A percentile compares a stretch with the other conserved stretches of the same genome.
These are phyloP conservation scores for Drosophila pallidifrons DNA, from an alignment of 1,140 invertebrate species.

Conservation along the genomic window DNA sequence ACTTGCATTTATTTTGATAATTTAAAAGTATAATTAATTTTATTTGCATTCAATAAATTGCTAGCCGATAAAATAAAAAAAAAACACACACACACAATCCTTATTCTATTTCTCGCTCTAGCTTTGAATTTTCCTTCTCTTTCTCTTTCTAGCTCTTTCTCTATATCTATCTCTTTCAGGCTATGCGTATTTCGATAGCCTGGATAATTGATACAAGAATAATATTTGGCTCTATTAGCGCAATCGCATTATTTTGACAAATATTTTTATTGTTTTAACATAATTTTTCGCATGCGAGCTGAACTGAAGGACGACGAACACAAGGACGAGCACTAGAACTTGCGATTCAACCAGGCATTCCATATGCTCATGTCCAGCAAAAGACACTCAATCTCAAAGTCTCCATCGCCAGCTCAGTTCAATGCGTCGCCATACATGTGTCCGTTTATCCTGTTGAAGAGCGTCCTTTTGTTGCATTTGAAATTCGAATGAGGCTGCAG, in stretches of 20 bases:
- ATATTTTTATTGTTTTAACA: slow-evolving; percentile 83
- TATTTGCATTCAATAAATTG: slow-evolving; percentile 54
- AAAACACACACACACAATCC: slow-evolving; percentile 13
- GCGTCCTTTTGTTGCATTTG: slow-evolving; percentile 64
- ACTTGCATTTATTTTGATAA: slow-evolving; percentile 57
- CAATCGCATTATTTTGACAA: slow-evolving; percentile 84
- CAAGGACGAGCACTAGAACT: background rate
- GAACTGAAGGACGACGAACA: slow-evolving; percentile 16
- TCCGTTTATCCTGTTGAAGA: slow-evolving; percentile 40
- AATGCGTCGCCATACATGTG: slow-evolving; percentile 33
- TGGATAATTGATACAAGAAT: slow-evolving; percentile 82
- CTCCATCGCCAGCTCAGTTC: background rate
- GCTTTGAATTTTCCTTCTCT: background rate
- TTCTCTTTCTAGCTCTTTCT: slow-evolving; percentile 1
- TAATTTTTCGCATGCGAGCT: slow-evolving; percentile 79
- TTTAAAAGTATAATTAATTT: slow-evolving; percentile 72
- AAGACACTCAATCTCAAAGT: background rate
- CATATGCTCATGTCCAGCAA: slow-evolving; percentile 17
- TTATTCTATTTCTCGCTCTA: background rate
- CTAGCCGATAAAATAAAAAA: slow-evolving; percentile 24
- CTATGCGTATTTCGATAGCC: slow-evolving; percentile 42
- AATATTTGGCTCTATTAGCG: slow-evolving; percentile 83
- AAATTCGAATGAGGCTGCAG: slow-evolving; percentile 75
- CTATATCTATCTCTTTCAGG: background rate
- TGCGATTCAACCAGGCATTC: background rate